Evolutionary conservation across 2,113 vertebrate genomes (phyloP), one percentile per base, ranked within the genome.

Genomic region (Sinocyclocheilus rhinocerous): DNA sequence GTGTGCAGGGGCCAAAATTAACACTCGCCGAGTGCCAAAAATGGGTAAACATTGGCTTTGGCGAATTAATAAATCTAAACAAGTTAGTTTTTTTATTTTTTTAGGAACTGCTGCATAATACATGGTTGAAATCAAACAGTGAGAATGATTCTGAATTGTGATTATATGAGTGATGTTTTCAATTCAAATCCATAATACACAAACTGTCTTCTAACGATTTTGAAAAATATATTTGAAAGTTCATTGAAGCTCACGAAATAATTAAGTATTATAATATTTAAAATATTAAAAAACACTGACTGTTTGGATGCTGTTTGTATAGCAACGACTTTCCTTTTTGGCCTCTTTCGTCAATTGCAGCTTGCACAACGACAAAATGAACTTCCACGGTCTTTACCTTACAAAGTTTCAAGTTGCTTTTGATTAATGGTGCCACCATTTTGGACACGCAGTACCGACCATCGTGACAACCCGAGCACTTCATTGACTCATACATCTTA

Each of bases 371-470:
- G 36, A 63, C 75, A 72, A 50, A 48, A 4, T 55, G 80, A 73
- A n/a, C 75, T 22, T 42, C 24, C 29, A 42, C 22, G 26, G 70
- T 10, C 42, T 70, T 50, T 86, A 75, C 76, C 76, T 88, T 67
- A 88, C 87, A 83, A 65, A 73, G 55, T 80, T 84, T 88, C 84
- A 73, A 50, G 76, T 83, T 86, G 87, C 76, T 29, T 86, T 86
- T 84, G 87, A 88, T 88, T 80, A 80, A 86, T 86, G 76, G 45
- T 39, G 78, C 65, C 81, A 52, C n/a, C 33, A 84, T 76, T 88
- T 86, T 88, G 65, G 63, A 86, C 81, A 80, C 20, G 76, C 76
- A 33, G 80, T 84, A 33, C 24, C 7, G 20, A 81, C 33, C 59
- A 76, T 85, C 77, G 76, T 88, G 81, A 82, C 85, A 59, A 84